Conservation (phyloP, 2,888 invertebrate species). For the Therioaphis trifolii region DNA sequence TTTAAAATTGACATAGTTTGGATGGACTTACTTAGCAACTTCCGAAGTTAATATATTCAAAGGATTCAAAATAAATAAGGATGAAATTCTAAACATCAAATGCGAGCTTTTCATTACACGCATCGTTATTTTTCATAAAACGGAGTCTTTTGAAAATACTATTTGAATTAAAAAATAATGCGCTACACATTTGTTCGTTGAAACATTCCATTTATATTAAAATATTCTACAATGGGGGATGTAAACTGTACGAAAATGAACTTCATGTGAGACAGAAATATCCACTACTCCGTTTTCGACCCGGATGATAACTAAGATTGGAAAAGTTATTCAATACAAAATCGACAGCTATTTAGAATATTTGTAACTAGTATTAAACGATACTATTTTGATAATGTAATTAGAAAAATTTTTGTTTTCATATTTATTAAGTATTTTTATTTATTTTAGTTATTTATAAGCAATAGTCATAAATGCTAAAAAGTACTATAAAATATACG, state of each 20-base stretch:
- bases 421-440: too few species aligned
- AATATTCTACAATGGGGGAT: background rate
- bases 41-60: background rate
- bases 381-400: too few species aligned
- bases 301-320: background rate
- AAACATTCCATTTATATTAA: constrained; percentile 39
- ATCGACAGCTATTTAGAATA: background rate
- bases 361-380: too few species aligned
- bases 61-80: constrained; percentile 22
- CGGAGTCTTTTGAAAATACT: constrained; percentile 1
- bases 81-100: background rate
- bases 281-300: background rate
- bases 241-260: constrained; percentile 17
- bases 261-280: background rate
- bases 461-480: too few species aligned
- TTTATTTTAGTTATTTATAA: too few species aligned
- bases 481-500: too few species aligned
- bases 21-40: background rate
- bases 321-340: constrained; percentile 17
- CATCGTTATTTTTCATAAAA: background rate
- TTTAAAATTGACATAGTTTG: constrained; percentile 26
- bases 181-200: background rate
- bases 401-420: too few species aligned
- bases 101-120: background rate
- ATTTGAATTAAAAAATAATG: constrained; percentile 12